Base-by-base conservation (phyloP, 2,113 vertebrate species). In the Actenoides hombroni region DNA sequence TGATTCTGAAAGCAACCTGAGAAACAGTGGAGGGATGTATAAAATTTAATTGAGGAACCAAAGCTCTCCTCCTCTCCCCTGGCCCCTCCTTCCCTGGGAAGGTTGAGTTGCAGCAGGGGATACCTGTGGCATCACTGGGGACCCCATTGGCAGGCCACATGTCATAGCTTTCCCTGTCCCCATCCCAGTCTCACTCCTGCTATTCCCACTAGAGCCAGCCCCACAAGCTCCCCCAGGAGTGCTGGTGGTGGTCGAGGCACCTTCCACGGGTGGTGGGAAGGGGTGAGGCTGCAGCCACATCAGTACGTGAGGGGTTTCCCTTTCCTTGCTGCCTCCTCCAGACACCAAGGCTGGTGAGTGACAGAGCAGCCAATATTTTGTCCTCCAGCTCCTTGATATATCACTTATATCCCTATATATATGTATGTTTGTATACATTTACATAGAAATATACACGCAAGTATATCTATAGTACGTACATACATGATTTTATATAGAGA, bases 1-100 rank as follows among this genome's bases (percentile, higher is more conserved):
- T 97, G 98, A 97, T 97, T 98, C 97, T 91, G 95, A 97, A 97
- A 97, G 98, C 97, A 98, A 98, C 98, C 97, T 98, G 98, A 98
- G 97, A 97, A 97, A 97, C 96, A 95, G 94, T 95, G 95, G 94
- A 94, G 95, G 83, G 97, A 98, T 94, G 97, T 92, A 96, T 97
- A 95, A 94, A 86, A 97, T 97, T 88, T 95, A 92, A 97, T 96
- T 21, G 86, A 86, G 85, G 92, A 95, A 71, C 69, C 54, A 63
- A 96, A 51, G 39, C 84, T 96, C 70, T 57, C 69, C 88, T 75
- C 21, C 70, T 92, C 51, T 86, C 73, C 91, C 78, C 56, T 5
- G 1, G 42, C 40, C 35, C 51, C 2, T 16, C 81, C 84, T 90
- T 88, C 35, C 86, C 53, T 33, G 48, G 85, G 89, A 96, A 78